Evolutionary conservation across 2,888 invertebrate genomes (phyloP).

Genomic region (Leucoma salicis): DNA sequence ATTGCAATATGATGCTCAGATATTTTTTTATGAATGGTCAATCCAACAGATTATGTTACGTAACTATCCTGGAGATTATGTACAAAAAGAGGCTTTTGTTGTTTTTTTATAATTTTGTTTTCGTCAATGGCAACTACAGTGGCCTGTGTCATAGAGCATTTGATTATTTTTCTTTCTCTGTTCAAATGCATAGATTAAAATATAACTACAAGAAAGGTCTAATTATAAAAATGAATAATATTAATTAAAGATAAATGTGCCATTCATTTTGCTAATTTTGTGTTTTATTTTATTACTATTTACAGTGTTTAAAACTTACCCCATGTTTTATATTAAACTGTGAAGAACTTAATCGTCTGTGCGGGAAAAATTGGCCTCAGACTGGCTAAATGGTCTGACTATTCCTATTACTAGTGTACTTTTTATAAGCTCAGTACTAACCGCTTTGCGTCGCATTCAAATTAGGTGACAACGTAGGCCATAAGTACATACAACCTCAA

Average conservation of each 20-base stretch:
- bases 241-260: constrained; percentile 83
- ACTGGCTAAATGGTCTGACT: no score
- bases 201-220: constrained; percentile 78
- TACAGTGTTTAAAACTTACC: background rate
- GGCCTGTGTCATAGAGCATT: constrained; percentile 64
- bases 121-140: constrained; percentile 47
- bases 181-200: constrained; percentile 76
- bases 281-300: constrained; percentile 64
- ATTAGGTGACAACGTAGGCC: no score
- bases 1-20: constrained; percentile 57
- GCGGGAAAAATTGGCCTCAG: no score
- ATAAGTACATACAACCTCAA: no score
- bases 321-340: background rate
- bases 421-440: no score
- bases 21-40: constrained; percentile 46
- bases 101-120: constrained; percentile 42
- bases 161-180: constrained; percentile 52
- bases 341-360: no score
- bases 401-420: no score
- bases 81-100: constrained; percentile 65
- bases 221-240: constrained; percentile 82
- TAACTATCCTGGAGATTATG: constrained; percentile 64
- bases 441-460: no score
- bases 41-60: constrained; percentile 39
- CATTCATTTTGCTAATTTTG: constrained; percentile 81